phyloP scores from a whole-genome alignment of 1,140 invertebrate genomes.

The Amphibalanus amphitrite region DNA sequence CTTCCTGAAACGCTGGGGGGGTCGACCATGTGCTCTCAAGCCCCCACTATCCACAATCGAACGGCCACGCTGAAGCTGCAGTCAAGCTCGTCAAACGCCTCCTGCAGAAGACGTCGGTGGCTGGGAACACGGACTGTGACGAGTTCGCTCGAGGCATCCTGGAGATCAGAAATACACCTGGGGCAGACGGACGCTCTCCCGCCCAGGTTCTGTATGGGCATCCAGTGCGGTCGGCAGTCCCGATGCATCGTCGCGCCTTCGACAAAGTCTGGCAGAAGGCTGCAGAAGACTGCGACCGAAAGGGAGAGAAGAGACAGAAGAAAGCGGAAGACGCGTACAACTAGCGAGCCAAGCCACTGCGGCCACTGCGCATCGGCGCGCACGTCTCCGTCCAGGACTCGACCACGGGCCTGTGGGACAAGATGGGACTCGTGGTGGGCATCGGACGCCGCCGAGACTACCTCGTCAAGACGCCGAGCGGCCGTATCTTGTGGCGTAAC shows the following conservation, averaged over 20 bases:
- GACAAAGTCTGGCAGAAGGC: not conserved
- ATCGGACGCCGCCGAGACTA: too few species aligned
- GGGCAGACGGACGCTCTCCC: not conserved
- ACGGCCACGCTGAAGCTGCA: conserved; percentile 9
- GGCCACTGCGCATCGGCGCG: not conserved
- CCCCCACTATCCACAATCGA: conserved; percentile 13
- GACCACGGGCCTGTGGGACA: too few species aligned
- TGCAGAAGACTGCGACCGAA: not conserved
- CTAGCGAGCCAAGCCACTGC: not conserved
- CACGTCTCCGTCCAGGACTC: too few species aligned
- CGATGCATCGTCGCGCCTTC: not conserved
- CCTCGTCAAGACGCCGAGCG: too few species aligned
- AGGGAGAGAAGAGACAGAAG: not conserved
- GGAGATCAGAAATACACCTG: conserved; percentile 5
- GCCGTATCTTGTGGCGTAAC: too few species aligned
- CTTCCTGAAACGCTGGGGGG: conserved; percentile 9
- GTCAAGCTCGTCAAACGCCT: conserved; percentile 13
- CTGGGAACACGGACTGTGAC: conserved; percentile 7
- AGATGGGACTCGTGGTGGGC: too few species aligned
- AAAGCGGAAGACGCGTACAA: not conserved
- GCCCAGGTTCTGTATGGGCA: not conserved
- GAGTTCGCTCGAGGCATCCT: conserved; percentile 5
- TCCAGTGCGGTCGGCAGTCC: not conserved
- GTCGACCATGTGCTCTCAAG: not conserved
- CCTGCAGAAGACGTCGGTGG: conserved; percentile 3